These are phyloP conservation scores for Danaus plexippus DNA, from an alignment of 1,140 invertebrate genomes.

Conservation along the genomic window DNA sequence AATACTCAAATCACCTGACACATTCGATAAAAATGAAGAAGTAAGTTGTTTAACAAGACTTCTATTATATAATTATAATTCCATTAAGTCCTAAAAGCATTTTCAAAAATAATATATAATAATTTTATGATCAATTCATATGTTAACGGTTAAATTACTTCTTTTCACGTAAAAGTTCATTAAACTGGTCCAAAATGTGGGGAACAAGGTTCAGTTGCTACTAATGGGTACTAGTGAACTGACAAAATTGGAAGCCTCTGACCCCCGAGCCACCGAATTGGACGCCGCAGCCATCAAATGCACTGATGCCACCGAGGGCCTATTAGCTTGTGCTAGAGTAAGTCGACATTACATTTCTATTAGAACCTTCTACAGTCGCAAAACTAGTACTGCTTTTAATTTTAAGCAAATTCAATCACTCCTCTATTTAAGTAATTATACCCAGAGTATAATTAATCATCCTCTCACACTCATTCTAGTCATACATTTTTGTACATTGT, in stretches of 20 bases:
- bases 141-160: no score
- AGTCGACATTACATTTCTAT: conserved; percentile 1
- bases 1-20: no score
- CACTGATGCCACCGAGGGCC: conserved; percentile 28
- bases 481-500: no score
- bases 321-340: conserved; percentile 40
- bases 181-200: conserved; percentile 31
- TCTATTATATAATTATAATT: no score
- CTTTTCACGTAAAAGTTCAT: conserved; percentile 32
- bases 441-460: no score
- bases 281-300: conserved; percentile 24
- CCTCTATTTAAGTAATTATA: no score
- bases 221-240: conserved; percentile 30
- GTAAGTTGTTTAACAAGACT: no score
- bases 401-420: background rate
- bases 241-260: conserved; percentile 9
- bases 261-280: conserved; percentile 21
- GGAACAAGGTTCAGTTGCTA: conserved; percentile 27
- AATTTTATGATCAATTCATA: no score
- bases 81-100: conserved; percentile 22
- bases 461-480: no score
- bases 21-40: no score
- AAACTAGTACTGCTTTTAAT: background rate
- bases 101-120: no score
- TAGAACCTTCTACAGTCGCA: background rate